Percentiles rank a stretch among this genome's conserved stretches.
These are phyloP conservation scores for Bubalus kerabau DNA, from an alignment of 2,113 vertebrate genomes.

Conservation along the genomic window DNA sequence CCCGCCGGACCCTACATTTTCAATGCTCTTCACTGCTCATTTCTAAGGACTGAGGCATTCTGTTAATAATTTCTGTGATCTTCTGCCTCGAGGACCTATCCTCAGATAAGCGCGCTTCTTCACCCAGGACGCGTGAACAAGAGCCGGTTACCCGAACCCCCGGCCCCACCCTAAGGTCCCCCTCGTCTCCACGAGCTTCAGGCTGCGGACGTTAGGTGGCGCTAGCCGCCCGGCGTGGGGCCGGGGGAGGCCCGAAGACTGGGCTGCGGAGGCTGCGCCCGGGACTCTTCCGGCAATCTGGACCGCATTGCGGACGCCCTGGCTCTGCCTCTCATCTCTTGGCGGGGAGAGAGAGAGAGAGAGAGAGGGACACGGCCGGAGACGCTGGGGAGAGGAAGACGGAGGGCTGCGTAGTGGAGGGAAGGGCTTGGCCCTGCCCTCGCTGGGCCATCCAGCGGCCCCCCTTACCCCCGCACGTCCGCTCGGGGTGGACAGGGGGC, in stretches of 20 bases:
- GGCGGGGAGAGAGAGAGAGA: background rate
- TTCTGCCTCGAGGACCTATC: background rate
- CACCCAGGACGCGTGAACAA: background rate
- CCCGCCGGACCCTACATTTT: background rate
- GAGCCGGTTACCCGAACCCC: background rate
- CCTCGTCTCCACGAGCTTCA: background rate
- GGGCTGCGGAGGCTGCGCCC: background rate
- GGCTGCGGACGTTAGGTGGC: slow-evolving; percentile 36
- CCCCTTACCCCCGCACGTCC: background rate
- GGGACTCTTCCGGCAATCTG: slow-evolving; percentile 49
- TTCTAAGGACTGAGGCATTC: background rate
- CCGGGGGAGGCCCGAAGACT: background rate
- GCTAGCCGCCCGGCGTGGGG: background rate
- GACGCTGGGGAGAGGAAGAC: background rate
- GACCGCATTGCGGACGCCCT: slow-evolving; percentile 49
- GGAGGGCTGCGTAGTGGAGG: too few species aligned
- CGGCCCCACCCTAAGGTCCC: background rate
- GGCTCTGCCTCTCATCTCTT: slow-evolving; percentile 26
- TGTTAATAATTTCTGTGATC: background rate
- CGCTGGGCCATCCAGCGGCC: background rate
- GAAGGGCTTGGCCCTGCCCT: background rate
- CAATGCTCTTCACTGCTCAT: background rate
- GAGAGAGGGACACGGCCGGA: background rate
- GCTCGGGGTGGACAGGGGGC: background rate
- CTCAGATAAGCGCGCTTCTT: background rate